These are phyloP conservation scores for Tortricodes alternella DNA, from an alignment of 2,888 invertebrate species.

Conservation along the genomic window DNA sequence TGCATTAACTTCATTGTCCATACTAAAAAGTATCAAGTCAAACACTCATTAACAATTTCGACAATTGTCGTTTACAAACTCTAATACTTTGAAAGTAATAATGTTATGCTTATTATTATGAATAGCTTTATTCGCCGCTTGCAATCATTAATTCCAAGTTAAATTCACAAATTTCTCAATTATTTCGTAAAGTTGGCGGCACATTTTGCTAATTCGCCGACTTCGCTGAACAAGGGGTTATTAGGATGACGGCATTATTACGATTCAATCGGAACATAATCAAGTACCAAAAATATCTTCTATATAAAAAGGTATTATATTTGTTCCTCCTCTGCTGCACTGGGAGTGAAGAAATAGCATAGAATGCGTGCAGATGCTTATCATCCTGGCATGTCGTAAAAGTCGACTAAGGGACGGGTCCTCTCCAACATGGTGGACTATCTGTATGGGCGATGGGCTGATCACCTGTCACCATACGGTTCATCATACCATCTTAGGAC, in stretches of 20 bases:
- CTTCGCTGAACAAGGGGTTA: constrained; percentile 6
- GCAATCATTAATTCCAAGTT: constrained; percentile 29
- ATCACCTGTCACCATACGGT: no score
- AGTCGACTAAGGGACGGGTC: no score
- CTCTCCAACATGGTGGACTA: no score
- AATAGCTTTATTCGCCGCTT: constrained; percentile 26
- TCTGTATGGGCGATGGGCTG: no score
- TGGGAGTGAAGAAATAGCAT: no score
- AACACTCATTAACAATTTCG: constrained; percentile 16
- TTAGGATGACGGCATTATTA: not conserved
- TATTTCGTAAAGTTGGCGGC: constrained; percentile 29
- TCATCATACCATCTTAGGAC: no score
- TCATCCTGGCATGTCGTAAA: no score
- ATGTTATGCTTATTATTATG: constrained; percentile 31
- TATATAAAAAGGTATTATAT: no score
- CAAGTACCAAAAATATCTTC: not conserved
- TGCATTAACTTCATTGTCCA: not conserved
- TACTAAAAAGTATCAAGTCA: not conserved
- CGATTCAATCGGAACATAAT: not conserved
- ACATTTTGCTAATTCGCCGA: constrained; percentile 30
- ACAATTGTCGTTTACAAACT: constrained; percentile 21
- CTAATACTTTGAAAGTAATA: constrained; percentile 26
- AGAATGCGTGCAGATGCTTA: no score
- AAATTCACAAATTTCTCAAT: constrained; percentile 29
- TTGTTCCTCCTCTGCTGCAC: no score